Base-by-base conservation (phyloP, 2,113 vertebrate species). In the Phylloscopus trochiloides region DNA sequence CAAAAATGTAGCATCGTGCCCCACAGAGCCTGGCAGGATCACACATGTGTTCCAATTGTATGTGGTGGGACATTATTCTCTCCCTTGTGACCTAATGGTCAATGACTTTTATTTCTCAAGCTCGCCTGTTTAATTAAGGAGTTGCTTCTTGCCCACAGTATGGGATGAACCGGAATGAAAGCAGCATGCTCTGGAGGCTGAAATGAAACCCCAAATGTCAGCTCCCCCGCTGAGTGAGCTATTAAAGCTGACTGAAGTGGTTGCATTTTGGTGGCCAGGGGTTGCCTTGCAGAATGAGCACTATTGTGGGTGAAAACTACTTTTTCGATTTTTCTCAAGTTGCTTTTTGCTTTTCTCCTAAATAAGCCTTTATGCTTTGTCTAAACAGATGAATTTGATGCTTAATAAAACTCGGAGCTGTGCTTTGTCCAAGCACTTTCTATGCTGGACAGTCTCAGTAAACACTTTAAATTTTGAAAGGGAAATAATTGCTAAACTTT, bases 51-150 rank as follows among this genome's bases (percentile, higher is more conserved):
- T 96, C 96, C 95, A 92, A 43, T 32, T 90, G 78, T 66, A 9
- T 96, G 95, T 63, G 93, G 82, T 86, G 88, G 93, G 93, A 89
- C 43, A 26, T 81, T 90, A 67, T 91, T 82, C 74, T 57, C 81
- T 96, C 92, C 88, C 94, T 95, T 88, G 85, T 83, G 88, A 86
- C 91, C 92, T 67, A 51, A 86, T n/a, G 79, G 92, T 90, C 96
- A 96, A 71, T 90, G 93, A 77, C 92, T 94, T 94, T 88, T 96
- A 88, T 95, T 95, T 93, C 94, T 94, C 67, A 59, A 90, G 86
- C 88, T 80, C 74, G 92, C 58, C 88, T 77, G 65, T 29, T 92
- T 94, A 95, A 94, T 92, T 93, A 91, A 76, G 75, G 48, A 93
- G 45, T 52, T 86, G 83, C 86, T 94, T 96, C 86, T 88, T 89